Evolutionary conservation across 2,888 invertebrate species (phyloP).

Genomic region (Tigriopus californicus): DNA sequence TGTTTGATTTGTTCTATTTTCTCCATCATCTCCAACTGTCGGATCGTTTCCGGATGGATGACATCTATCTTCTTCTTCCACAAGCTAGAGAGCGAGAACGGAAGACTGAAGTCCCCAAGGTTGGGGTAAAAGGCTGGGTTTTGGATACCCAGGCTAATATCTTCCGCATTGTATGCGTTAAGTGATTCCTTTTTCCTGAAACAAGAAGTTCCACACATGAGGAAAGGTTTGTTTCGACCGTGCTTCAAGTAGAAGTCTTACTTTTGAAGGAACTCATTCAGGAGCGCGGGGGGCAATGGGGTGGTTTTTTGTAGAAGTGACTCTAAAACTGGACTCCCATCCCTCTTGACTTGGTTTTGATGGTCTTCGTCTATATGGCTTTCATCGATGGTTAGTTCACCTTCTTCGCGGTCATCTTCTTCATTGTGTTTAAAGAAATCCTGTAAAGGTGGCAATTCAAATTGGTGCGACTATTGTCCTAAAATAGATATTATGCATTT

Average conservation of each 20-base stretch:
- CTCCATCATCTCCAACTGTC: constrained; percentile 1
- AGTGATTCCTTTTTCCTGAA: not conserved
- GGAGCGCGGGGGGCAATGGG: too few species aligned
- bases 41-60: not conserved
- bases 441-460: too few species aligned
- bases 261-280: too few species aligned
- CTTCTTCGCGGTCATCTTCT: not conserved
- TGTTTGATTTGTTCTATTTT: constrained; percentile 9
- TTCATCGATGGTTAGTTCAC: constrained; percentile 6
- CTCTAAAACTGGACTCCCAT: too few species aligned
- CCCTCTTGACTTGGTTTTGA: too few species aligned
- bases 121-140: constrained; percentile 3
- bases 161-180: constrained; percentile 5
- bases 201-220: too few species aligned
- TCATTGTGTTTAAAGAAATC: not conserved
- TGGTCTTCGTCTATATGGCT: constrained; percentile 5
- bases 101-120: constrained; percentile 5
- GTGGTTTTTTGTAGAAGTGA: too few species aligned
- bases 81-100: not conserved
- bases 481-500: too few species aligned
- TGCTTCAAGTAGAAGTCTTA: too few species aligned
- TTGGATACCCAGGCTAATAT: not conserved
- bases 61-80: constrained; percentile 12
- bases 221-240: too few species aligned
- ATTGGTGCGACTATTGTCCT: too few species aligned